Base-by-base conservation (phyloP, 1,140 invertebrate species). In the Cyphomyrmex costatus region DNA sequence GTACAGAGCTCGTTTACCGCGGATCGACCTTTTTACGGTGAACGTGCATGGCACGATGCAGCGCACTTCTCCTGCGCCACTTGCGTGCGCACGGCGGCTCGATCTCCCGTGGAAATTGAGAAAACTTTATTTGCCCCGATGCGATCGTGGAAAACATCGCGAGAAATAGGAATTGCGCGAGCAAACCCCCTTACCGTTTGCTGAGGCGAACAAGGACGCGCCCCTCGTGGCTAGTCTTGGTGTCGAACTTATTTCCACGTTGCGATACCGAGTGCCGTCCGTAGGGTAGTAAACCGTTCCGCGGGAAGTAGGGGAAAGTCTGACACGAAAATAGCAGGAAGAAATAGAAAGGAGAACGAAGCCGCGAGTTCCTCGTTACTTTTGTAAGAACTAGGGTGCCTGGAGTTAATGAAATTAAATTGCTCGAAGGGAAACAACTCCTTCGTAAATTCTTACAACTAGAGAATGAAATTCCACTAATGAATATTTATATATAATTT, bases 101-200 rank as follows among this genome's bases (percentile, higher is more conserved):
- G 70, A 85, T 88, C 65, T 86, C 24, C 61, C 51, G 84, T 87
- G 84, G 92, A 92, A 93, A 94, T 92, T 91, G 91, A 92, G 90
- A 91, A 93, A 94, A 94, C 92, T 94, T 93, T 94, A 94, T 93
- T 93, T 92, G 90, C 93, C 89, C 88, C 88, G 74, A 10, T 49
- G 87, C 79, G 63, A 33, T 86, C 71, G 80, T 84, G 91, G 88
- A 92, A 92, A 91, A 84, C 90, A 93, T 93, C 90, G 92, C 85
- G 86, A 88, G 91, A 93, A 92, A 93, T 94, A 88, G 92, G 88
- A 93, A 93, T 93, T 87, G 91, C 90, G 85, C 82, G 88, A 83
- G 86, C 66, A 87, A 91, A 92, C 86, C 87, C 46, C 87, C 83
- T 92, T 80, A 74, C 70, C 83, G 88, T 83, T 60, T 74, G 85